Evolutionary conservation across 1,140 invertebrate genomes (phyloP), one percentile per base, ranked within the genome.

Genomic region (Drosophila kikkawai): DNA sequence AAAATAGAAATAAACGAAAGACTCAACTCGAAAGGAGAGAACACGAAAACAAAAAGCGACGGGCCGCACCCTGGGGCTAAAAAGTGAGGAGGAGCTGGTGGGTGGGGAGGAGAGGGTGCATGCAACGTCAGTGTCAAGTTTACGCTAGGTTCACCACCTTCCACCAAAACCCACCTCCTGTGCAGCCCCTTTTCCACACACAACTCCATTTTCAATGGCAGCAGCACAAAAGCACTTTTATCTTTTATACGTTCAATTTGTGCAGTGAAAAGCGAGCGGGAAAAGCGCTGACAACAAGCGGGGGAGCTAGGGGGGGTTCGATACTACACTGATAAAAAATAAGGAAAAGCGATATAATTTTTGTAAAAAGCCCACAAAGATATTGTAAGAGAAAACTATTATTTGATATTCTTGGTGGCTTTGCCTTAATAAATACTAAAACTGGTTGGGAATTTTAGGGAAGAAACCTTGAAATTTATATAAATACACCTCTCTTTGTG

Each of bases 131-230:
- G 87, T 91, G 88, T 91, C 88, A 91, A 91, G 87, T 91, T 91
- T 91, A 91, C 83, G 83, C 77, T 68, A 80, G 69, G 71, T 70
- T 61, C 74, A 48, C 39, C 55, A 39, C 74, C 37, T 48, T 7
- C 29, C 34, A 9, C 32, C 19, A 32, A 37, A 22, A 15, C 13
- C 42, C 36, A 26, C 57, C 50, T 32, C 19, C 34, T 8, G 19
- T 29, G 6, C n/a, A 39, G 5, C 39, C 48, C 19, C 17, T 44
- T 61, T 42, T 26, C 63, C 64, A 53, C 39, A 67, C 67, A 70
- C 53, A 91, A 91, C 87, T 91, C 87, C 80, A 82, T 84, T 91
- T 91, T 91, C 88, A 91, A 91, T 91, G 88, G 87, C 88, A 91
- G 83, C 88, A 91, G 85, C 77, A 84, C 82, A 84, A 85, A 84